Evolutionary conservation across 2,888 invertebrate genomes (phyloP).

Genomic region (Tanytarsus gracilentus): DNA sequence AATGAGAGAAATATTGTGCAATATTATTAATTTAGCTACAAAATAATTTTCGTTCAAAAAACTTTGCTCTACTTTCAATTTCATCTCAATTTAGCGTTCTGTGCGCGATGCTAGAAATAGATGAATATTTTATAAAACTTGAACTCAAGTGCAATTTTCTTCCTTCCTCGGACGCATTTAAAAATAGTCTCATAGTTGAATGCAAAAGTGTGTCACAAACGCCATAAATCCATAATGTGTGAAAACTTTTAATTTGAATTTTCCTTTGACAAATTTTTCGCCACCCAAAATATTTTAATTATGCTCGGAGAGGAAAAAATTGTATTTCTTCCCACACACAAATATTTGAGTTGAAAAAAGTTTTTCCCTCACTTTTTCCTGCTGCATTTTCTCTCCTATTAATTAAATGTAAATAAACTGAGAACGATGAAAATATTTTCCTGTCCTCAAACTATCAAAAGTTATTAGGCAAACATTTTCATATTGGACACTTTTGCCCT

Average conservation of each 20-base stretch:
- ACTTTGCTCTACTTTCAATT: slow-evolving; percentile 19
- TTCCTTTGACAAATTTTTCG: too few relatives aligned
- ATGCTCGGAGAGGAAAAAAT: too few relatives aligned
- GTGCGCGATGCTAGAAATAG: neutral
- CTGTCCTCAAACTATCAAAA: slow-evolving; percentile 17
- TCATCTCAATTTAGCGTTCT: neutral
- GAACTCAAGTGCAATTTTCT: too few relatives aligned
- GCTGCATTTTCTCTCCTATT: neutral
- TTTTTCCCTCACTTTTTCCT: neutral
- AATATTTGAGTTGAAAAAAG: neutral
- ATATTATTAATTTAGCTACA: slow-evolving; percentile 13
- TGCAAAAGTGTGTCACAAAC: too few relatives aligned
- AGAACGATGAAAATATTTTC: slow-evolving; percentile 1
- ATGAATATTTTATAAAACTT: neutral
- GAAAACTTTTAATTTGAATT: too few relatives aligned
- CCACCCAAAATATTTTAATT: too few relatives aligned
- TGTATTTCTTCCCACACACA: too few relatives aligned
- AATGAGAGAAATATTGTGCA: slow-evolving; percentile 6
- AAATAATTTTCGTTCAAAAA: slow-evolving; percentile 18
- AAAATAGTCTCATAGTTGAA: too few relatives aligned
- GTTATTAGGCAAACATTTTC: slow-evolving; percentile 17
- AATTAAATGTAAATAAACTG: slow-evolving; percentile 19
- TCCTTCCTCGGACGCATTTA: too few relatives aligned
- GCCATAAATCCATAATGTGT: too few relatives aligned
- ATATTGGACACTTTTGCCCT: slow-evolving; percentile 9